Base-by-base conservation (phyloP, 2,888 invertebrate species). In the Tetragonisca angustula region DNA sequence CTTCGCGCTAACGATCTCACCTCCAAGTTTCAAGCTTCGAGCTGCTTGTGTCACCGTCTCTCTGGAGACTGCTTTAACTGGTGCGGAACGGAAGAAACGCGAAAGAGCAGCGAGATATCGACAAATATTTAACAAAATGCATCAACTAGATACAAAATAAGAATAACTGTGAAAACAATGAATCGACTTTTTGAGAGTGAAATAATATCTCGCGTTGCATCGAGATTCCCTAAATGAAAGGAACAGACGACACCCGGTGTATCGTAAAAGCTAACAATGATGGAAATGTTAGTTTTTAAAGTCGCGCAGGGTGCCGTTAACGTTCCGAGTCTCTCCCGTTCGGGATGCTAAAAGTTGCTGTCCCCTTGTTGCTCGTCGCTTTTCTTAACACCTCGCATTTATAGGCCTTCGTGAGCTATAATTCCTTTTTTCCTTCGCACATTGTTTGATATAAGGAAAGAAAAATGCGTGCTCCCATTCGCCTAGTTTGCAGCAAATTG, bases 1-100 rank as follows among this genome's bases (percentile, higher is more conserved):
- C 92, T 91, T 89, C 86, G 89, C 90, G 93, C 94, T 94, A 94
- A 94, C 94, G 91, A 94, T 93, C 92, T 92, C 94, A 94, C 93
- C 92, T 93, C 81, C 83, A 72, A 83, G 62, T 76, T 86, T 76
- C 73, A 78, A 83, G 67, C 76, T 86, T 75, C 71, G 62, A 85
- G 81, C 56, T 75, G 73, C 71, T 72, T 68, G 75, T 81, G 59
- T 65, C 86, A 69, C 73, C 69, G 76, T 77, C 72, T 65, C 73
- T 52, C 72, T 54, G 71, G 56, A 73, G 73, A 75, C 69, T 49
- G 67, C 80, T 76, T 54, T 61, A 76, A 65, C 76, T 24, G 64
- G 52, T 67, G 79, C 54, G 64, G 65, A 19, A 43, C 54, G 19
- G 9, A 61, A 43, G 27, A 52, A 79, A 50, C 67, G 19, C 67